A percentile compares a stretch with the other conserved stretches of the same genome.
These are phyloP conservation scores for Heterodera carotae DNA, from an alignment of 1,140 invertebrate species.

Conservation along the genomic window DNA sequence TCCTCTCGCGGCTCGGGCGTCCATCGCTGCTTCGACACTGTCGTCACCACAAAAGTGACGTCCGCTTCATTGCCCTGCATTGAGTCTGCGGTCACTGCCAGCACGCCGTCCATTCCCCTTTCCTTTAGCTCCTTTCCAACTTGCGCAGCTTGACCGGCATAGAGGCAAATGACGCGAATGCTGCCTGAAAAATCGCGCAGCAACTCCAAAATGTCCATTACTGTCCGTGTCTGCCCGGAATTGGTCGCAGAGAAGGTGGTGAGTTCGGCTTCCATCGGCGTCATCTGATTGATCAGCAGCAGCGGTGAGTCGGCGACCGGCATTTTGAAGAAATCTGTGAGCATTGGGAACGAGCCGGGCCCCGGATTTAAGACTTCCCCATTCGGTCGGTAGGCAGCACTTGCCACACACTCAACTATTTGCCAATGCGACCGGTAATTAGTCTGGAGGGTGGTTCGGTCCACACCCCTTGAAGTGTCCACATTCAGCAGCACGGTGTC, in stretches of 20 bases:
- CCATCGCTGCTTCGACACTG: not conserved
- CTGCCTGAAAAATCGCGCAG: not conserved
- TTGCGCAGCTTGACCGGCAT: not conserved
- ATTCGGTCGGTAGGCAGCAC: not conserved
- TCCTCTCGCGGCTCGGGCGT: not conserved
- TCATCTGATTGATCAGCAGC: not conserved
- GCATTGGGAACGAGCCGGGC: not conserved
- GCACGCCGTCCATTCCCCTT: not conserved
- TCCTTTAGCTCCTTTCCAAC: not conserved
- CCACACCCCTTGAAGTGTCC: not conserved
- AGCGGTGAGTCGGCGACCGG: not conserved
- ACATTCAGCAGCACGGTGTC: not conserved
- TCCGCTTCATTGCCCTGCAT: conserved; percentile 12
- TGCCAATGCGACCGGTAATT: not conserved
- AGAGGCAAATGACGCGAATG: not conserved
- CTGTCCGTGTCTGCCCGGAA: not conserved
- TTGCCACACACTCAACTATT: not conserved
- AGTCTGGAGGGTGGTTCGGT: not conserved
- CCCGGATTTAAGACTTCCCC: not conserved
- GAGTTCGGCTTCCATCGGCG: not conserved
- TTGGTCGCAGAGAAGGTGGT: conserved; percentile 6
- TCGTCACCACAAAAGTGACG: not conserved
- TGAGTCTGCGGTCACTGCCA: not conserved
- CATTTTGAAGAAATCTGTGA: not conserved
- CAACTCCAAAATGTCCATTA: conserved; percentile 6